Base-by-base conservation (phyloP, 2,113 vertebrate species). In the Xiphias gladius region DNA sequence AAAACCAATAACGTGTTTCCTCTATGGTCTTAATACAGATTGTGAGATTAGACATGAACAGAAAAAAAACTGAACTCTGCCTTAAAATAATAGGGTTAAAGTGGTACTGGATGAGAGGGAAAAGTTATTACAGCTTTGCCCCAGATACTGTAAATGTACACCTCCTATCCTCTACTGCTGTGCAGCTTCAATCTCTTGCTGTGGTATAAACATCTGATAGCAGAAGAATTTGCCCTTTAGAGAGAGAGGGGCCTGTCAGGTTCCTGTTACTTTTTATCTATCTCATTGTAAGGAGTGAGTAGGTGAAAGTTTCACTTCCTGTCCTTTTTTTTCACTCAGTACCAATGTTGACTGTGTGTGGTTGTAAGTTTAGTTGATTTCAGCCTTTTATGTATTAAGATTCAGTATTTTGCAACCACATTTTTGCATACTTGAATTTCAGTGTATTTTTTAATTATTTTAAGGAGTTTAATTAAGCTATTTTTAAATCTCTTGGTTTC, bases 161-260 rank as follows among this genome's bases (percentile, higher is more conserved):
- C 84, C 64, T 67, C 24, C 74, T 46, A 41, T 26, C 57, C 52
- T 16, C 9, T 57, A 39, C 82, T 58, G 61, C 79, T 80, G 79
- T 46, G 14, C 77, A n/a, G 55, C 82, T 88, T 91, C 81, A 70
- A 62, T 59, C 76, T 63, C 84, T 84, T 78, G 86, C 86, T 83
- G 89, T 89, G 88, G 81, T 82, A 59, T 86, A 88, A 89, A 88
- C 88, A 92, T 92, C 81, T 91, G 91, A 93, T 92, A 88, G 81
- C 85, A 87, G 76, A 93, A 93, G 89, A 88, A 90, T 92, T 89
- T 91, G 80, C 83, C 90, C 88, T 90, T 90, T 88, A 77, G 79
- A 89, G 65, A 81, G 76, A 85, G 81, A 83, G 76, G 3, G 37
- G 55, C 74, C 48, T 11, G 26, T 50, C 3, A 4, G 71, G 83